These are phyloP conservation scores for Fissipunctia ypsillon DNA, from an alignment of 2,888 invertebrate species.

Conservation along the genomic window DNA sequence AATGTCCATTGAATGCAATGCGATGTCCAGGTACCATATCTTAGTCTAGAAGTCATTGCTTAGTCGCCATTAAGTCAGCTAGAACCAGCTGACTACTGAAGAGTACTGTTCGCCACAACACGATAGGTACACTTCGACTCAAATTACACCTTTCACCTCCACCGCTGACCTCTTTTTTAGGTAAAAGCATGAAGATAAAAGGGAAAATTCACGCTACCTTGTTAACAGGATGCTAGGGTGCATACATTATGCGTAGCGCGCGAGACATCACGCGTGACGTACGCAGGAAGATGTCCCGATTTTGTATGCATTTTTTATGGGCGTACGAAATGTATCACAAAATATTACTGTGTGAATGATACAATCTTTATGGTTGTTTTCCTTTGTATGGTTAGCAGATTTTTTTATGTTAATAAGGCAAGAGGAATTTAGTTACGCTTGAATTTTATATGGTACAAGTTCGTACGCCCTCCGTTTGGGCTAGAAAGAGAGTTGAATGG, in stretches of 20 bases:
- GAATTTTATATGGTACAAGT: slow-evolving; percentile 13
- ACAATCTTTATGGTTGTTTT: slow-evolving; percentile 56
- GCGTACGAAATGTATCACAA: slow-evolving; percentile 49
- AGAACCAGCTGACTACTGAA: too few relatives aligned
- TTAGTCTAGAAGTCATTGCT: too few relatives aligned
- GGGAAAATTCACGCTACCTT: slow-evolving; percentile 57
- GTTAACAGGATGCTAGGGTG: slow-evolving; percentile 76
- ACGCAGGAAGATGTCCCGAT: slow-evolving; percentile 63
- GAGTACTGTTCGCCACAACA: too few relatives aligned
- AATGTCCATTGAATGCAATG: too few relatives aligned
- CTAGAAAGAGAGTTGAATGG: slow-evolving; percentile 4
- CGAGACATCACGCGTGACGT: slow-evolving; percentile 67
- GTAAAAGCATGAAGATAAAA: slow-evolving; percentile 37
- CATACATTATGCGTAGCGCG: slow-evolving; percentile 71
- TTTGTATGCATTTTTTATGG: slow-evolving; percentile 56
- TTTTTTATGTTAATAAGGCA: slow-evolving; percentile 17
- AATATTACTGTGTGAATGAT: slow-evolving; percentile 50
- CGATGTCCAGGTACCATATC: too few relatives aligned
- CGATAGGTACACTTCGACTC: too few relatives aligned
- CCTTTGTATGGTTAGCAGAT: slow-evolving; percentile 38
- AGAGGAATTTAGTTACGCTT: slow-evolving; percentile 14
- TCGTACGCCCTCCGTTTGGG: slow-evolving; percentile 18
- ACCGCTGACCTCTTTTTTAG: slow-evolving; percentile 20
- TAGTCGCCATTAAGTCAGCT: too few relatives aligned
- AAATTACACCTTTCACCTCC: not conserved